Percentiles rank a stretch among this genome's conserved stretches.
Evolutionary conservation across 2,797 vertebrate species (phyloP).

Genomic region (Sarcoramphus papa): DNA sequence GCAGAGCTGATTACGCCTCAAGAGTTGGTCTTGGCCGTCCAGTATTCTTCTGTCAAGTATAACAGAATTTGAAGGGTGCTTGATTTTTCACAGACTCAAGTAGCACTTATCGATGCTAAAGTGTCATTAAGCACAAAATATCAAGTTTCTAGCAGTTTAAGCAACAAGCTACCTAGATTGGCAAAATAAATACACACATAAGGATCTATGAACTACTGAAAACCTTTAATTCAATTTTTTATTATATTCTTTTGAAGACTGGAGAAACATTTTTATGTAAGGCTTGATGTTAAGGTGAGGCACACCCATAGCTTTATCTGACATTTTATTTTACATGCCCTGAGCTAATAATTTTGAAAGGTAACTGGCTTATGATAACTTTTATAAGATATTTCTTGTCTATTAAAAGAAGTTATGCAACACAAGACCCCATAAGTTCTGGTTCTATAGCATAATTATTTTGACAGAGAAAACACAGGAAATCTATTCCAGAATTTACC

Average conservation of each 20-base stretch:
- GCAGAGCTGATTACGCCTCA: neutral
- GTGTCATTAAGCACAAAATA: neutral
- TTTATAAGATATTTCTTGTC: neutral
- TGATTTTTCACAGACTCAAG: slow-evolving; percentile 28
- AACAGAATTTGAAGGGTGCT: slow-evolving; percentile 14
- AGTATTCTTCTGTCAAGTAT: neutral
- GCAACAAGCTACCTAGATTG: neutral
- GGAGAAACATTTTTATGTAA: neutral
- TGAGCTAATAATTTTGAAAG: neutral
- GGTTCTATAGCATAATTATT: neutral
- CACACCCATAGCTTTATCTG: neutral
- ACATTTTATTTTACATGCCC: neutral
- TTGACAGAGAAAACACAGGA: neutral
- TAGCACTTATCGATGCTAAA: slow-evolving; percentile 21
- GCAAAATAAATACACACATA: neutral
- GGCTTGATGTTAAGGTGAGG: neutral
- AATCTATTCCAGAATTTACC: neutral
- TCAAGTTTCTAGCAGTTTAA: neutral
- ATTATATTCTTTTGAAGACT: neutral
- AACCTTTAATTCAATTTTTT: neutral
- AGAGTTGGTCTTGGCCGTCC: neutral
- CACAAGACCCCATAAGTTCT: neutral
- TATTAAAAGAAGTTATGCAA: neutral
- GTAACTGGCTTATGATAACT: neutral
- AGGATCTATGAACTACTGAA: neutral